Base-by-base conservation (phyloP, 2,113 vertebrate species). In the Salvelinus namaycush region DNA sequence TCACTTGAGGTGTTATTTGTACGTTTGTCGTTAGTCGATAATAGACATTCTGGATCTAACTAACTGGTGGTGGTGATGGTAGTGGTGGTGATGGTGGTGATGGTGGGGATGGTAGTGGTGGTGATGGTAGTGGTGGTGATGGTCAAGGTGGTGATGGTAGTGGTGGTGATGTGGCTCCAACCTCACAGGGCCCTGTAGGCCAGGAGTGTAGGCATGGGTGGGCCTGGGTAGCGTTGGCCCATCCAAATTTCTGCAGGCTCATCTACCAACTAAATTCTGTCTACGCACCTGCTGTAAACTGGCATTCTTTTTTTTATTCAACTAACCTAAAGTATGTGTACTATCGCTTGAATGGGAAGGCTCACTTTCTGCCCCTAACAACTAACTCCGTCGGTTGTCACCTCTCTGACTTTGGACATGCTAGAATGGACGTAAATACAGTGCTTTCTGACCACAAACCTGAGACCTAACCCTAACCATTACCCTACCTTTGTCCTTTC, bases 151-250 rank as follows among this genome's bases (percentile, higher is more conserved):
- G 22, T 54, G 74, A 65, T 68, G 75, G 34, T 3, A 70, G 5
- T 31, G n/a, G 22, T 54, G 74, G 70, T 68, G 75, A 27, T 4
- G 68, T 29, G 67, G 59, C 68, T 24, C 54, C 39, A 26, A 74
- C 68, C 81, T 81, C 20, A 49, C 68, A 73, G 57, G 77, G 78
- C 73, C 69, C 81, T 49, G 72, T 51, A 27, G 64, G 44, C 79
- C 16, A 74, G 64, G 12, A 16, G 14, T 51, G 11, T 51, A 51
- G 49, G 1, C 14, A 51, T 16, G 39, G 39, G 39, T 39, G 39
- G 39, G 39, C 39, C 39, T 9, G 39, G 39, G 39, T 39, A 7
- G 8, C 2, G 39, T 39, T 9, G 39, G 8, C 39, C 39, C 39
- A 39, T 39, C 34, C 34, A 39, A 14, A 62, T 70, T 85, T 78